Evolutionary conservation across 64 coral and sea anemone genomes (phyloP).

Genomic region (Stylophora pistillata): DNA sequence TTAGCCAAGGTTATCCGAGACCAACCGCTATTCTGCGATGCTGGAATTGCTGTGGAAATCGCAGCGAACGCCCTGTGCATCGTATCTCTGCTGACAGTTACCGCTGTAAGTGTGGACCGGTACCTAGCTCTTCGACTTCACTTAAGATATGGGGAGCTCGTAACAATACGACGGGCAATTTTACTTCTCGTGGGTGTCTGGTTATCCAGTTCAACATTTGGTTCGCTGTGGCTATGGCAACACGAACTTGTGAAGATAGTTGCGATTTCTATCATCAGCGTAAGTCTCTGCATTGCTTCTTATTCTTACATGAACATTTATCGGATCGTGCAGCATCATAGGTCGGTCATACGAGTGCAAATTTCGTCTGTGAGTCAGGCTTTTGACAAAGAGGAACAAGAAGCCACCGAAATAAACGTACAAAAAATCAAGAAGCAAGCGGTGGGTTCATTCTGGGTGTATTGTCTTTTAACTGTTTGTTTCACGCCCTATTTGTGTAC

Average conservation of each 20-base stretch:
- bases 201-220: neutral
- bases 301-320: conserved; percentile 32
- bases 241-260: neutral
- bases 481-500: conserved; percentile 13
- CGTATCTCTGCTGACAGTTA: conserved; percentile 26
- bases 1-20: conserved; percentile 12
- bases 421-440: conserved; percentile 26
- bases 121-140: conserved; percentile 20
- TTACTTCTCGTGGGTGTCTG: neutral
- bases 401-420: neutral
- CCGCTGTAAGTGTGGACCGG: conserved; percentile 21
- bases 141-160: conserved; percentile 17
- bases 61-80: neutral
- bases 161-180: conserved; percentile 2
- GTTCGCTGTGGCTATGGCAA: conserved; percentile 17
- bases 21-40: neutral
- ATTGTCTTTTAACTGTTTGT: conserved; percentile 4
- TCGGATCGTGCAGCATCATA: neutral
- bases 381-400: neutral
- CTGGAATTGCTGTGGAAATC: neutral
- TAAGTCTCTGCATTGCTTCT: neutral
- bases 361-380: neutral
- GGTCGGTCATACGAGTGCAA: conserved; percentile 5
- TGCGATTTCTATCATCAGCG: neutral
- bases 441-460: conserved; percentile 11